These are phyloP conservation scores for Drosophila falleni DNA, from an alignment of 2,888 invertebrate species.

Conservation along the genomic window DNA sequence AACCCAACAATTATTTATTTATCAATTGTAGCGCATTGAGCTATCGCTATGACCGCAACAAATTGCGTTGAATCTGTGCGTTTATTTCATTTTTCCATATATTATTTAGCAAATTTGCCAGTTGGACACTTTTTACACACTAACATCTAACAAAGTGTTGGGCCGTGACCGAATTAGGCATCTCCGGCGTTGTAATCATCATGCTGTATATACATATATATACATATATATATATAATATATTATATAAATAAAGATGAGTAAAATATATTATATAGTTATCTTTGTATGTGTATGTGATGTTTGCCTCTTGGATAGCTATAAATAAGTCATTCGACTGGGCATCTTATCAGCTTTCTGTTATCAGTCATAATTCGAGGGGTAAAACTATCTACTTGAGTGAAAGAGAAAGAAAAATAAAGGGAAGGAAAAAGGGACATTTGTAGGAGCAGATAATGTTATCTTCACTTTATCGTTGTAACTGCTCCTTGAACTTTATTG, in stretches of 20 bases:
- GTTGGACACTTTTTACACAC: conserved; percentile 26
- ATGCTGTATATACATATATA: background rate
- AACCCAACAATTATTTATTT: background rate
- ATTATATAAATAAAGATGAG: no score
- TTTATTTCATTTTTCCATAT: conserved; percentile 29
- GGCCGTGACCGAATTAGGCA: conserved; percentile 62
- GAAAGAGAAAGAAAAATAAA: background rate
- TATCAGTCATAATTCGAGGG: conserved; percentile 20
- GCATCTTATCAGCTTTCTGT: conserved; percentile 21
- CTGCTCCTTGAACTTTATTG: background rate
- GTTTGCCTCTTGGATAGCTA: background rate
- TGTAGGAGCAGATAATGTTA: background rate
- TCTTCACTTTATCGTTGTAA: background rate
- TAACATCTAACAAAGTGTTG: conserved; percentile 25
- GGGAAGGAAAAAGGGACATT: background rate
- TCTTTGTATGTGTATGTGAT: background rate
- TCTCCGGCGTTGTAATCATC: conserved; percentile 17
- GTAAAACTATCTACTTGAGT: conserved; percentile 19
- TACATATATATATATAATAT: no score
- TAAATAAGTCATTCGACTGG: conserved; percentile 11
- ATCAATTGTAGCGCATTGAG: conserved; percentile 17
- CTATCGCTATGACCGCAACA: conserved; percentile 3
- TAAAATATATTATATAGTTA: conserved; percentile 1
- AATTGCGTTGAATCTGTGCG: conserved; percentile 32
- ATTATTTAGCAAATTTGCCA: conserved; percentile 32